phyloP scores from a whole-genome alignment of 2,888 invertebrate genomes.

The Andrena flavipes region DNA sequence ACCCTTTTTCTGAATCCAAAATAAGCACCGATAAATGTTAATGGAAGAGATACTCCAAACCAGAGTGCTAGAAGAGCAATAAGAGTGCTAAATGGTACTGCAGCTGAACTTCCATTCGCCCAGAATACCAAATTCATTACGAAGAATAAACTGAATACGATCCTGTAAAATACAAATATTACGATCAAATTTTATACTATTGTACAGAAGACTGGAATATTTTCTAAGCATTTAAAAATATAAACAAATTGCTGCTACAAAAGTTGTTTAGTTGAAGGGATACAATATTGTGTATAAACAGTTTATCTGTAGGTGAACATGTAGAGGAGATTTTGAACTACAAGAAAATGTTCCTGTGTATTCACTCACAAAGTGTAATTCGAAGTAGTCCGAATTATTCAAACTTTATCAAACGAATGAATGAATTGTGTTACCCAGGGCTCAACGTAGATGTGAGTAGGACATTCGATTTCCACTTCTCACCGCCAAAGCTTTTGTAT shows the following conservation, averaged over 20 bases:
- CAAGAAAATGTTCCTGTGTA: not conserved
- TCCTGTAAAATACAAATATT: slow-evolving; percentile 87
- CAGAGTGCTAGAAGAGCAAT: slow-evolving; percentile 97
- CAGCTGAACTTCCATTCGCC: slow-evolving; percentile 98
- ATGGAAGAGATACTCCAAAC: slow-evolving; percentile 99
- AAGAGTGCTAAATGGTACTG: slow-evolving; percentile 98
- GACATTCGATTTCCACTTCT: slow-evolving; percentile 99
- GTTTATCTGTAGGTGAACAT: no score
- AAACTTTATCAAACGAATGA: slow-evolving; percentile 1
- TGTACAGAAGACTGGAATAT: no score
- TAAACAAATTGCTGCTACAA: no score
- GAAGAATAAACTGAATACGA: slow-evolving; percentile 99
- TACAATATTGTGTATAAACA: no score
- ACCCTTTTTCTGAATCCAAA: slow-evolving; percentile 99
- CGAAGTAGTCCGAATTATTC: not conserved
- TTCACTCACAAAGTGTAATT: not conserved
- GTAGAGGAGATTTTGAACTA: no score
- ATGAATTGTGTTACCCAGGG: slow-evolving; percentile 90
- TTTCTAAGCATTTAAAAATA: no score
- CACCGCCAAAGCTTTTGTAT: slow-evolving; percentile 99
- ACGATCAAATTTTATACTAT: not conserved
- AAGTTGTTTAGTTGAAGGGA: no score
- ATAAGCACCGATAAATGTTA: slow-evolving; percentile 99
- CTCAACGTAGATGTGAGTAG: slow-evolving; percentile 97
- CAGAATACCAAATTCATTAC: slow-evolving; percentile 98